Evolutionary conservation across 2,113 vertebrate genomes (phyloP).

Genomic region (Leucoraja erinaceus): DNA sequence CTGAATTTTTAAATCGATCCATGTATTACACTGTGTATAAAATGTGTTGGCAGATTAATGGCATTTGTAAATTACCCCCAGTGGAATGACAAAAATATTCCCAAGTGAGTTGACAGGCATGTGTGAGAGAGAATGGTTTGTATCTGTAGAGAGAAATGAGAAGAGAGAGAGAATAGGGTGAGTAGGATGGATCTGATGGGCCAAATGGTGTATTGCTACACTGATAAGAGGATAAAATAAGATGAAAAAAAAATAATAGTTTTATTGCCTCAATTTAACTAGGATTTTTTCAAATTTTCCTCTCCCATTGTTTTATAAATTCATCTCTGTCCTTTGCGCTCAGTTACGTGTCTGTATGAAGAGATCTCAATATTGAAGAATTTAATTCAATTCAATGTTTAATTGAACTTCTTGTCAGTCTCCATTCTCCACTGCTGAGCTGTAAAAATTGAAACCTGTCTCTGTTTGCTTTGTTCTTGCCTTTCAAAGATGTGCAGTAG

Average conservation of each 20-base stretch:
- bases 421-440: background rate
- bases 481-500: background rate
- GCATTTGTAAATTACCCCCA: too few relatives aligned
- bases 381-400: conserved; percentile 13
- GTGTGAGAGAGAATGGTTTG: too few relatives aligned
- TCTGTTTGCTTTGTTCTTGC: background rate
- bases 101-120: too few relatives aligned
- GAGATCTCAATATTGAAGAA: background rate
- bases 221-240: too few relatives aligned
- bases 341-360: background rate
- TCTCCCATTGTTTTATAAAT: background rate
- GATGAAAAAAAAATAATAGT: background rate
- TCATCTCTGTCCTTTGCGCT: background rate
- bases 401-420: background rate
- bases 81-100: too few relatives aligned
- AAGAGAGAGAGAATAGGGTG: too few relatives aligned
- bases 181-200: too few relatives aligned
- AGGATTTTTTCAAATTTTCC: background rate
- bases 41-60: too few relatives aligned
- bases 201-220: too few relatives aligned
- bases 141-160: too few relatives aligned
- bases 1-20: too few relatives aligned
- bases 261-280: background rate
- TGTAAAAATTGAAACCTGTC: background rate
- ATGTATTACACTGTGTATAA: too few relatives aligned